Evolutionary conservation across 2,797 vertebrate genomes (phyloP), one percentile per base, ranked within the genome.

Genomic region (Dendrocincla tyrannina): DNA sequence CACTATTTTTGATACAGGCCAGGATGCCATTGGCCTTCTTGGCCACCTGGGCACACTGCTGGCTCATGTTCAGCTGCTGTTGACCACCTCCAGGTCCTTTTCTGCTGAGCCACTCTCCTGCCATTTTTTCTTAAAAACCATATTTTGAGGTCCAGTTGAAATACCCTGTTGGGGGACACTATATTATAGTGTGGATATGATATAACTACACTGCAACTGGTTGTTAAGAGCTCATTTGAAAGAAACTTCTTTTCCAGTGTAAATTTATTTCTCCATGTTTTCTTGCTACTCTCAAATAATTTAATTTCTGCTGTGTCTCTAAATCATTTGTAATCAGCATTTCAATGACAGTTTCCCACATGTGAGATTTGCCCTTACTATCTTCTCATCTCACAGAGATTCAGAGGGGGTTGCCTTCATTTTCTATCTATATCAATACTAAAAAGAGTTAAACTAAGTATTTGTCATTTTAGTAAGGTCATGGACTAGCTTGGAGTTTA

Each of bases 1-100:
- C 39, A 7, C 33, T 9, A 0, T 11, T 7, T 19, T 0, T 62
- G 41, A 32, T 16, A 3, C 35, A 75, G 55, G 15, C 55, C 55
- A 49, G 41, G 27, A 2, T 68, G 17, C 22, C 10, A 6, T 5
- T 74, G 55, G 33, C 8, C 37, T 47, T 41, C 25, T 74, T 74
- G 77, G 27, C 70, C 47, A 68, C 47, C 35, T 55, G 41, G 27
- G 25, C 41, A 62, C 13, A 33, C 0, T 37, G 0, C 23, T 62
- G 23, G 15, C 15, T 75, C 15, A 8, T 55, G 30, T 60, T 75
- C 41, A 55, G 7, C 46, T 60, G 30, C 55, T 53, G 27, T 11
- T 32, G 16, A 41, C 17, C 22, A 24, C 7, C 15, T 8, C 32
- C 70, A 42, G 27, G 18, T 82, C 27, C 27, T 75, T 81, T 75